These are phyloP conservation scores for Pluvianellus socialis DNA, from an alignment of 2,113 vertebrate genomes.

Conservation along the genomic window DNA sequence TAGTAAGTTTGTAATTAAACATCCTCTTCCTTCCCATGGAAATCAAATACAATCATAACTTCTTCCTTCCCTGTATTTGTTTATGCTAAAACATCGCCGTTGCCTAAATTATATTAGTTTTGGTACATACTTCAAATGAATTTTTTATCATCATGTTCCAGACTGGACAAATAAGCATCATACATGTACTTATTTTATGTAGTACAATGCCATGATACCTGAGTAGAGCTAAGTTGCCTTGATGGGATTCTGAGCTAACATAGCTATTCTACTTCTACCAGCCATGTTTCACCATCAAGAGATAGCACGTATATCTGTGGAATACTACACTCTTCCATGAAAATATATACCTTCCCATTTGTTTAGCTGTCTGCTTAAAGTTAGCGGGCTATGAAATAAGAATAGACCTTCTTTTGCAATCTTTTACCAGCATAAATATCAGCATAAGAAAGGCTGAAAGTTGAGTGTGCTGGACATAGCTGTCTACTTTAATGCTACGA, in stretches of 20 bases:
- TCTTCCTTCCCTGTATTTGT: slow-evolving; percentile 55
- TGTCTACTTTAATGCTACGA: background rate
- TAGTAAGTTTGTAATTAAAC: slow-evolving; percentile 60
- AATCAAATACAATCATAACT: slow-evolving; percentile 45
- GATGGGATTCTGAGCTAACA: background rate
- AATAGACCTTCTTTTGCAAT: background rate
- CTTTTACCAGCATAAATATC: background rate
- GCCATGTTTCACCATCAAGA: background rate
- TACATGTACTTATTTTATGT: background rate
- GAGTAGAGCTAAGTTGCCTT: background rate
- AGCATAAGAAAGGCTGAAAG: background rate
- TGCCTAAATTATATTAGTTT: slow-evolving; percentile 47
- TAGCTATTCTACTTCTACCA: background rate
- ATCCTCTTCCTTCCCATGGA: slow-evolving; percentile 60
- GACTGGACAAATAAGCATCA: slow-evolving; percentile 33
- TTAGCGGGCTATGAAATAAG: background rate
- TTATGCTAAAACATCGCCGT: slow-evolving; percentile 5
- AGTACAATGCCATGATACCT: background rate
- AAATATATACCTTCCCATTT: background rate
- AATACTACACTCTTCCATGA: background rate
- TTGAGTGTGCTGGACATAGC: background rate
- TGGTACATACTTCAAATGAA: slow-evolving; percentile 64
- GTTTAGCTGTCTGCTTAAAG: background rate
- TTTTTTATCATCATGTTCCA: slow-evolving; percentile 43
- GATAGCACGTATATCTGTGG: background rate